Conservation (phyloP, 1,140 invertebrate genomes). For the Potamilus streckersoni region DNA sequence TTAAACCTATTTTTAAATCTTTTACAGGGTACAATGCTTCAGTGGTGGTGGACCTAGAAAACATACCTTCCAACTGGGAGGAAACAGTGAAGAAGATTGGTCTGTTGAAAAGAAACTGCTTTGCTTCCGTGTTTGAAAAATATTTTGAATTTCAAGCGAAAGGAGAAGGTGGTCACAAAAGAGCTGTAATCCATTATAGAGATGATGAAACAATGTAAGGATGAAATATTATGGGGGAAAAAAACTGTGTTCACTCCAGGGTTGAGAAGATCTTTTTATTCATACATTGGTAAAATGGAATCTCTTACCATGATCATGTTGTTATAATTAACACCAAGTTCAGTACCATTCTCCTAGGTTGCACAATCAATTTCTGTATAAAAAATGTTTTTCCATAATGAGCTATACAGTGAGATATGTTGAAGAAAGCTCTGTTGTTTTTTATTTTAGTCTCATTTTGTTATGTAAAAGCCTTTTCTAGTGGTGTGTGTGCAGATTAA, state of each 20-base stretch:
- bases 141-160: conserved; percentile 97
- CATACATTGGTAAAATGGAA: too few relatives aligned
- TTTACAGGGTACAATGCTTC: conserved; percentile 90
- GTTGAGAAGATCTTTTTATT: too few relatives aligned
- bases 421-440: too few relatives aligned
- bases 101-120: conserved; percentile 97
- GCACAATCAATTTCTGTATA: too few relatives aligned
- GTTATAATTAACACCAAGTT: too few relatives aligned
- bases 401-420: too few relatives aligned
- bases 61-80: conserved; percentile 91
- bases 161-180: conserved; percentile 87
- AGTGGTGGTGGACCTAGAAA: conserved; percentile 91
- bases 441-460: too few relatives aligned
- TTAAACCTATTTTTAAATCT: conserved; percentile 13
- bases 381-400: too few relatives aligned
- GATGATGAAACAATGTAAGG: conserved; percentile 99
- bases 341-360: too few relatives aligned
- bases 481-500: too few relatives aligned
- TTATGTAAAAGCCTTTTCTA: too few relatives aligned
- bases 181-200: conserved; percentile 98
- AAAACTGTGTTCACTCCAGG: neutral
- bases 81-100: conserved; percentile 91
- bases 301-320: too few relatives aligned
- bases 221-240: neutral
- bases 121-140: conserved; percentile 99